Base-by-base conservation (phyloP, 2,797 vertebrate species). In the Dryobates pubescens region DNA sequence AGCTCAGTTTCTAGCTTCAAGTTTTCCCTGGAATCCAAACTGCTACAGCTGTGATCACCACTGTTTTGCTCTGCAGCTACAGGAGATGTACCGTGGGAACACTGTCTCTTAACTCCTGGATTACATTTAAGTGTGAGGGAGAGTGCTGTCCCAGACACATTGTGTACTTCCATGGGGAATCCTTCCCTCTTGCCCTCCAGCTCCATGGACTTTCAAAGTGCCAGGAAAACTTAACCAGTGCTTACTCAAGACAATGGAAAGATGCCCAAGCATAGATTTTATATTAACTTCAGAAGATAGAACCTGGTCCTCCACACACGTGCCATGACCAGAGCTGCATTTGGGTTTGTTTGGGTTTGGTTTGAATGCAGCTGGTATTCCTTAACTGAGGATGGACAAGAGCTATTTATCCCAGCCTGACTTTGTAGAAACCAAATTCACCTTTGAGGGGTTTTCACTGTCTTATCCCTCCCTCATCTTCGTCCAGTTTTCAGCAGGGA, bases 401-500 rank as follows among this genome's bases (percentile, higher is more conserved):
- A 82, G 59, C 18, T 2, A 11, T 72, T 71, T 89, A 64, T 58
- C 34, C 59, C 41, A 45, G 62, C 57, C 64, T 94, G 64, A 18
- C 16, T 90, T 87, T 58, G 51, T 74, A 90, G 26, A 82, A 84
- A 34, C 32, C 59, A 67, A 68, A 77, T 17, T 65, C 49, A 71
- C 7, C 73, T 93, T 64, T 6, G 14, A 85, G 32, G 16, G 20
- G 0, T 8, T 78, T 74, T 26, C 59, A 23, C 41, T 74, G n/a
- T 12, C 92, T 82, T 77, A n/a, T 73, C 59, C 38, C 3, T 11
- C 17, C 6, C 8, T 7, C 6, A 34, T 27, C n/a, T 65, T 74
- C 41, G 43, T 69, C 59, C 63, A 41, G 41, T 56, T 90, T 94
- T 90, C 92, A 78, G 59, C 79, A 83, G 67, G 47, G 56, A 93